Evolutionary conservation across 2,113 vertebrate genomes (phyloP), one percentile per base, ranked within the genome.

Genomic region (Fukomys damarensis): DNA sequence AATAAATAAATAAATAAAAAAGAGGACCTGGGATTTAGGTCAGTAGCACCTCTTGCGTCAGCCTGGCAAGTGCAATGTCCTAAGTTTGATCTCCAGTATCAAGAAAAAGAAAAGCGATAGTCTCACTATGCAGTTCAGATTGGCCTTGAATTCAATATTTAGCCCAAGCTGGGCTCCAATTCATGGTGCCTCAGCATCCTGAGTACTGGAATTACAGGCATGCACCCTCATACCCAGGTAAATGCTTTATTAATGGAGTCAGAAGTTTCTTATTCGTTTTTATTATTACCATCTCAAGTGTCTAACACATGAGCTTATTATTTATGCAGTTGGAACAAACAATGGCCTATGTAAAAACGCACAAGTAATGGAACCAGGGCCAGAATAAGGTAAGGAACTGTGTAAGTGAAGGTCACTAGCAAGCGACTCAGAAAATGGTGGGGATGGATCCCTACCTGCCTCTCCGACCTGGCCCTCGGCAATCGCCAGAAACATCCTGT

Each of bases 381-480:
- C 52, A 2, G 72, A 82, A 63, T 7, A 89, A n/a, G 32, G 6
- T 59, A 90, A 83, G 13, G 11, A 85, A 43, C 66, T 38, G 46
- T 77, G 54, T 59, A 59, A 65, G 13, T 66, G n/a, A 93, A 65
- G 54, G 24, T 81, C 74, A 74, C 7, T 20, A 58, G 68, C 38
- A 77, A 74, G 11, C 46, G 43, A n/a, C 56, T 38, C 86, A 90
- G 94, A 56, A 89, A 83, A 74, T 0, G 22, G 81, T 17, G 9
- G 46, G 22, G 32, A 9, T 5, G 14, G 30, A 56, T 32, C 30
- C 86, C 82, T 96, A 98, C 98, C 98, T 98, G 97, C 56, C 92
- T 93, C 93, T 95, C 76, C 20, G 17, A 38, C 82, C 93, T 2
- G 91, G 56, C 10, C 96, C 93, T 49, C 96, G 97, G 2, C 81